Percentiles rank a stretch among this genome's conserved stretches.
phyloP scores from a whole-genome alignment of 2,888 invertebrate genomes.

The Noctua janthe region DNA sequence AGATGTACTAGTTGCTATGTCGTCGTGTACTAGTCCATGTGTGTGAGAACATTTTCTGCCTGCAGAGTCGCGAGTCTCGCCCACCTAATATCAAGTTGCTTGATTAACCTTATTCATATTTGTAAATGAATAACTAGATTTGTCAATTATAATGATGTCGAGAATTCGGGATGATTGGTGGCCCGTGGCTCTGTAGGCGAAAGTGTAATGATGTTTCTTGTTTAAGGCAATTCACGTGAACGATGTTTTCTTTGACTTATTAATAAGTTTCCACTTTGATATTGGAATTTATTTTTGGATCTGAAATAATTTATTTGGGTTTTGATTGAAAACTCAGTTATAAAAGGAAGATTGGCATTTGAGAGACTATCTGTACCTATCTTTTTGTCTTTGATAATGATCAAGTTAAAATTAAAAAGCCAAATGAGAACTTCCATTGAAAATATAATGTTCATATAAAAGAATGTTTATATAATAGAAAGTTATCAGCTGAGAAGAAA shows the following conservation, averaged over 20 bases:
- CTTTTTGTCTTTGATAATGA: not conserved
- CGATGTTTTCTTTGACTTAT: not conserved
- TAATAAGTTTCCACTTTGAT: not conserved
- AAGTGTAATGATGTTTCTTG: constrained; percentile 50
- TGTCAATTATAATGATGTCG: constrained; percentile 66
- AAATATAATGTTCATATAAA: not conserved
- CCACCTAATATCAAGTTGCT: constrained; percentile 85
- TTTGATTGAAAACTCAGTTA: not conserved
- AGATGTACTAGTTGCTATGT: not conserved
- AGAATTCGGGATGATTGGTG: constrained; percentile 68
- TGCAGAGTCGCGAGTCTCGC: constrained; percentile 84
- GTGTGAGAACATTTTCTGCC: constrained; percentile 68
- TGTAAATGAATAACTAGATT: constrained; percentile 69
- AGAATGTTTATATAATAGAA: not conserved
- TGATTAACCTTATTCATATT: constrained; percentile 84
- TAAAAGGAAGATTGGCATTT: not conserved
- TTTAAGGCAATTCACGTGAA: constrained; percentile 22
- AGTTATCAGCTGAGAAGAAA: not conserved
- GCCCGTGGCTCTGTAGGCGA: constrained; percentile 85
- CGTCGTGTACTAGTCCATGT: constrained; percentile 48
- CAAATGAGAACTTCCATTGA: not conserved
- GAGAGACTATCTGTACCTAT: not conserved
- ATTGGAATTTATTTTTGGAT: not conserved
- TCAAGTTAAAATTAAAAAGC: not conserved
- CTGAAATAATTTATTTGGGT: not conserved